Base-by-base conservation (phyloP, 2,888 invertebrate genomes). In the Nomada hirtipes region DNA sequence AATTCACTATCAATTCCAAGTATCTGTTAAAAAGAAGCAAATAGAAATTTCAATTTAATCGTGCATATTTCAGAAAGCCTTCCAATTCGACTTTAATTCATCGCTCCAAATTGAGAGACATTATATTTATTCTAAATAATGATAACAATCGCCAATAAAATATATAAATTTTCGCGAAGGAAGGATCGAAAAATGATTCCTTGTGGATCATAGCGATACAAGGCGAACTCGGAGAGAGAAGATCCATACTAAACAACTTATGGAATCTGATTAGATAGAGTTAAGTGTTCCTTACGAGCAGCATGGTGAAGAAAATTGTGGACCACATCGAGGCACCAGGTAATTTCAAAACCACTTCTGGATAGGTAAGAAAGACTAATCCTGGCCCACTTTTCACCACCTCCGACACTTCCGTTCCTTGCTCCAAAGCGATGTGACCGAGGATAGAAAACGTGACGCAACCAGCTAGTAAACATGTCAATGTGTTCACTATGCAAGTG, bases 1-100 rank as follows among this genome's bases (percentile, higher is more conserved):
- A 96, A 97, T 92, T 96, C 97, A 89, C 96, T 97, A 94, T 97
- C 97, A 65, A 97, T 94, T 15, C 97, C 97, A 59, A 97, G 94
- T 26, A 97, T 96, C 94, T 97, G 93, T 44, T n/a, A 29, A 15
- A 2, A 20, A n/a, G 11, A 7, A 36, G 36, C 36, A 18, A 55
- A n/a, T 10, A 4, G 10, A 20, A 53, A n/a, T 53, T n/a, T n/a
- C 9, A 53, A 20, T 47, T 13, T 15, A 47, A 15, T 13, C 11
- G 47, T 47, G 15, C 1, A 15, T 47, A 10, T 53, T 53, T 7
- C 53, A n/a, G 2, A 53, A n/a, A 7, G 10, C 10, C n/a, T n/a
- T 53, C n/a, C 53, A 53, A 10, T n/a, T 20, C 10, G 20, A 53
- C 10, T n/a, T 53, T n/a, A 20, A n/a, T 53, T 53, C 53, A 10